Evolutionary conservation across 2,888 invertebrate genomes (phyloP).

Genomic region (Ariolimax columbianus): DNA sequence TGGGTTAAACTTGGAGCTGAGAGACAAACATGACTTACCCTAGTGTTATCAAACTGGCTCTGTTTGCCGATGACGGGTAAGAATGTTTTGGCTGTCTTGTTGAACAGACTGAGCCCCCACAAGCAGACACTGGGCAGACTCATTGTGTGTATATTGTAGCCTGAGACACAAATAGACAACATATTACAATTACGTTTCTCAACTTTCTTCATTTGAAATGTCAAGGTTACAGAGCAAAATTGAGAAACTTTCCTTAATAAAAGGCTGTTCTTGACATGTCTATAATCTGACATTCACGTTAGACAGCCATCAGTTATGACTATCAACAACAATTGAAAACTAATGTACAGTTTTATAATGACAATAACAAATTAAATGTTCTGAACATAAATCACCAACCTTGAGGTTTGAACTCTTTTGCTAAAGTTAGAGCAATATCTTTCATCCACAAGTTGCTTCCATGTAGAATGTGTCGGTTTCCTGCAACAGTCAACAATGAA

Average conservation of each 20-base stretch:
- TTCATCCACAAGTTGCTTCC: slow-evolving; percentile 79
- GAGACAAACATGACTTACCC: slow-evolving; percentile 62
- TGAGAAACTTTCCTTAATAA: too few relatives aligned
- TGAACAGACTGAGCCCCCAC: slow-evolving; percentile 78
- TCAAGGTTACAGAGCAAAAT: too few relatives aligned
- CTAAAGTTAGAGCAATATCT: slow-evolving; percentile 79
- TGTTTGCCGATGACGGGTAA: slow-evolving; percentile 78
- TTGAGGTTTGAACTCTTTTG: slow-evolving; percentile 80
- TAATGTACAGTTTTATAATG: too few relatives aligned
- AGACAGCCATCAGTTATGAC: too few relatives aligned
- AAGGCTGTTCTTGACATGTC: too few relatives aligned
- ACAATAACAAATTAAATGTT: too few relatives aligned
- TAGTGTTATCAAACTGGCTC: slow-evolving; percentile 72
- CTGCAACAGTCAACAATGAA: slow-evolving; percentile 56
- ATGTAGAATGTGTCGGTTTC: slow-evolving; percentile 78
- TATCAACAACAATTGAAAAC: too few relatives aligned
- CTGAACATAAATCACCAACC: slow-evolving; percentile 74
- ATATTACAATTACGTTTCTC: too few relatives aligned
- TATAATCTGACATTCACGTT: too few relatives aligned
- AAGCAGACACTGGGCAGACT: slow-evolving; percentile 78
- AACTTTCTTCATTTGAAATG: too few relatives aligned
- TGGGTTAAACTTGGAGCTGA: too few relatives aligned
- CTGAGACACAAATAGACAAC: slow-evolving; percentile 56
- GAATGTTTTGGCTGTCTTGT: slow-evolving; percentile 78
- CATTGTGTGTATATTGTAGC: slow-evolving; percentile 78